Evolutionary conservation across 2,888 invertebrate species (phyloP), one percentile per base, ranked within the genome.

Genomic region (Zaprionus obscuricornis): DNA sequence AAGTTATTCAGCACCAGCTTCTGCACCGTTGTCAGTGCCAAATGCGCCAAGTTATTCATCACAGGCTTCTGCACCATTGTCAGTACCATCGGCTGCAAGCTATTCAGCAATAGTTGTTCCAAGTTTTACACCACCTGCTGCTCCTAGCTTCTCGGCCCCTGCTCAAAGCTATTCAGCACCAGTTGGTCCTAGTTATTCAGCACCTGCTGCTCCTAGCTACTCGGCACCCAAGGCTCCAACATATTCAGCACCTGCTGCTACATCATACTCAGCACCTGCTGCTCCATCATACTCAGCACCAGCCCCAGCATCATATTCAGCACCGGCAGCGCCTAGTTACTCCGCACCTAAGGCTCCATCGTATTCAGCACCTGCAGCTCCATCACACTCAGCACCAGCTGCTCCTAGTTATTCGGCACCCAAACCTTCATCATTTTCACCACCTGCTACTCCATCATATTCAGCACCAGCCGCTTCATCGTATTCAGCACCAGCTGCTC

Each of bases 391-490:
- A 6, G 36, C 36, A 0, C 55, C 45, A 0, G 22, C 34, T 0
- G 34, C 49, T n/a, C 42, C 42, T 0, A 10, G 22, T 0, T 59
- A 55, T 14, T 62, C 69, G 0, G 74, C 73, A 0, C 67, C 59
- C 0, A 42, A 40, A 0, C 27, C 51, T 14, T 24, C 36, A 4
- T 2, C 11, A 0, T 58, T 57, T 13, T 57, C 58, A 26, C 36
- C 57, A n/a, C 31, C 70, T 0, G 49, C 62, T 0, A 14, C 45
- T 1, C 69, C 54, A 0, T 29, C 24, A 0, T 64, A 64, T 11
- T 33, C 67, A 1, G 67, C 66, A 0, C 34, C 68, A 0, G 33
- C 40, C 0, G 33, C 56, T 0, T 18, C 26, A 0, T 36, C 34
- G 0, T 66, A 67, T 11, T 52, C 66, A 4, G 60, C 65, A 0